A percentile compares a stretch with the other conserved stretches of the same genome.
phyloP scores from a whole-genome alignment of 2,113 vertebrate genomes.

The Marcusenius ussheri region DNA sequence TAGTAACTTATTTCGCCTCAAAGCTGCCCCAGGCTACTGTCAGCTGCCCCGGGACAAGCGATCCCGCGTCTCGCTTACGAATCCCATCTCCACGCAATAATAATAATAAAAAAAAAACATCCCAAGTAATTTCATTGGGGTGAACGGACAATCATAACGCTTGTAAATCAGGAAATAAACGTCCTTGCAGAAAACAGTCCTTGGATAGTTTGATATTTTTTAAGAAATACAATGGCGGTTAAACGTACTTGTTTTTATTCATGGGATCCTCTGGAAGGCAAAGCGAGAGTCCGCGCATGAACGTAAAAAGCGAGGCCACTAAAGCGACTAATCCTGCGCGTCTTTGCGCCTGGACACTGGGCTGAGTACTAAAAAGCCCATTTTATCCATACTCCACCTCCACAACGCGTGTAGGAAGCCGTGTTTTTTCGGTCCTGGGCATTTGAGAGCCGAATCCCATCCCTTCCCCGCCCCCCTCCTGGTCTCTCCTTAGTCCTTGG shows the following conservation, averaged over 20 bases:
- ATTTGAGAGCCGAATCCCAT: not conserved
- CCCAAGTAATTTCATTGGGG: not conserved
- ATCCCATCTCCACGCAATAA: not conserved
- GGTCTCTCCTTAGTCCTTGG: not conserved
- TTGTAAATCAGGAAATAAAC: not conserved
- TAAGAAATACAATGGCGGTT: not conserved
- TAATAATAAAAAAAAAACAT: not conserved
- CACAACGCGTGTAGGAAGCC: not conserved
- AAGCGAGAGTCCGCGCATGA: not conserved
- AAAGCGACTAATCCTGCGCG: not conserved
- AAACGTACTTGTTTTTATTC: not conserved
- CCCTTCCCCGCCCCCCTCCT: not conserved
- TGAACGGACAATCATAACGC: not conserved
- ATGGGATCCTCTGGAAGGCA: not conserved
- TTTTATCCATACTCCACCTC: conserved; percentile 10
- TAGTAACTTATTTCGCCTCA: not conserved
- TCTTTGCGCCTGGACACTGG: not conserved
- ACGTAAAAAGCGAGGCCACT: not conserved
- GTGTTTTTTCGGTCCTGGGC: conserved; percentile 9
- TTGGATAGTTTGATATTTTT: too few relatives aligned
- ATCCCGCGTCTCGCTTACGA: not conserved
- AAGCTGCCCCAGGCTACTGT: not conserved
- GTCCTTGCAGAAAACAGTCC: not conserved
- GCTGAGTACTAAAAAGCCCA: not conserved
- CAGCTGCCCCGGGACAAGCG: conserved; percentile 7